Evolutionary conservation across 2,888 invertebrate species (phyloP).

Genomic region (Synanthedon vespiformis): DNA sequence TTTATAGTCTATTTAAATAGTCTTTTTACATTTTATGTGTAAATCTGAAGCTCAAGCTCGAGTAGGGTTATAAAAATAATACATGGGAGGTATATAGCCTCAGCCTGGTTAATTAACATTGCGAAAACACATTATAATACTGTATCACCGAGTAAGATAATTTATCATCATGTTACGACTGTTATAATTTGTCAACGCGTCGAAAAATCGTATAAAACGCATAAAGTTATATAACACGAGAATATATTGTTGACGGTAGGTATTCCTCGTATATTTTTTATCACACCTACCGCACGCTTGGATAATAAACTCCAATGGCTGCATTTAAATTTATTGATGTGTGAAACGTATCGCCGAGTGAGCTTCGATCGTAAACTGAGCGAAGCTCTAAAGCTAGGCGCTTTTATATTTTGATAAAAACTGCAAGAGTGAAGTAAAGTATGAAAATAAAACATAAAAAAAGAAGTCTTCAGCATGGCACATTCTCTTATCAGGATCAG

Average conservation of each 20-base stretch:
- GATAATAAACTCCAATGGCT: constrained; percentile 3
- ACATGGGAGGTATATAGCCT: too few species aligned
- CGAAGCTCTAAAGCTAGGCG: constrained; percentile 45
- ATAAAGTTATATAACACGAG: background rate
- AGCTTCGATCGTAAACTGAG: constrained; percentile 29
- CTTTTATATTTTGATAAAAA: constrained; percentile 28
- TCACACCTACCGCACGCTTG: background rate
- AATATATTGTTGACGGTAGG: background rate
- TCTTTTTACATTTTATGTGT: too few species aligned
- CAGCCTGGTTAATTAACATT: too few species aligned
- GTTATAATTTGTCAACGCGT: too few species aligned
- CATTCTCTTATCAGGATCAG: constrained; percentile 65
- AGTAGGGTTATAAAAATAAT: too few species aligned
- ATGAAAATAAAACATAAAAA: constrained; percentile 56
- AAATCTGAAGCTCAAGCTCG: too few species aligned
- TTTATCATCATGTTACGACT: too few species aligned
- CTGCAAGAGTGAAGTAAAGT: constrained; percentile 56
- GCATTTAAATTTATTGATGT: constrained; percentile 5
- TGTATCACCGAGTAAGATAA: too few species aligned
- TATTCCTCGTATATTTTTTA: constrained; percentile 1
- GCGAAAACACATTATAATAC: too few species aligned
- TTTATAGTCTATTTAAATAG: too few species aligned
- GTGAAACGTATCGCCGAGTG: constrained; percentile 36
- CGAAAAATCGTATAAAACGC: background rate
- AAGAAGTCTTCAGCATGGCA: constrained; percentile 67